Conservation (phyloP, 2,888 invertebrate species). For the Archips xylosteana region DNA sequence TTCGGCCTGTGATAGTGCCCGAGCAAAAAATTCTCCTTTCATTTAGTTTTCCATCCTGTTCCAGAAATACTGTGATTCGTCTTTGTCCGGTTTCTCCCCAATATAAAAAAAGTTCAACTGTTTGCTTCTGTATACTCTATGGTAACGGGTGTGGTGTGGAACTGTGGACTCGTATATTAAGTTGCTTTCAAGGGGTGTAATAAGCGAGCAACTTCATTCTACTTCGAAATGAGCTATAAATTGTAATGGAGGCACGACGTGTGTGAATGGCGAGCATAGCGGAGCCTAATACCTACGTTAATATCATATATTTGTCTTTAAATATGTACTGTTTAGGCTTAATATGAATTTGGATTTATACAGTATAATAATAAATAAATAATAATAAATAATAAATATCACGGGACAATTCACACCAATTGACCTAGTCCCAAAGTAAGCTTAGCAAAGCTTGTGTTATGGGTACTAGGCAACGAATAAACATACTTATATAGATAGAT, state of each 20-base stretch:
- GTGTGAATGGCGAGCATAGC: slow-evolving; percentile 32
- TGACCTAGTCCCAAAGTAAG: too few species aligned
- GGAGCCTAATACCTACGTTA: slow-evolving; percentile 26
- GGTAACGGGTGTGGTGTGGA: neutral
- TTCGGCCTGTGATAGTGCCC: neutral
- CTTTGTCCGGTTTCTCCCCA: neutral
- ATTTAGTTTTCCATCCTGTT: neutral
- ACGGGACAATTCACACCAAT: too few species aligned
- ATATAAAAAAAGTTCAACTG: neutral
- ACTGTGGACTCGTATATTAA: slow-evolving; percentile 33
- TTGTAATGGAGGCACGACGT: slow-evolving; percentile 34
- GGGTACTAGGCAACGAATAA: too few species aligned
- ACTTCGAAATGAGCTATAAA: slow-evolving; percentile 60
- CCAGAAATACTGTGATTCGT: neutral
- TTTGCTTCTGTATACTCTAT: neutral
- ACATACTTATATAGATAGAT: too few species aligned
- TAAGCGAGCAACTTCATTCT: slow-evolving; percentile 57
- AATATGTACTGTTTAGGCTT: neutral
- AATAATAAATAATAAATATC: too few species aligned
- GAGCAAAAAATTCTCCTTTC: neutral
- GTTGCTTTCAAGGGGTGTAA: slow-evolving; percentile 47
- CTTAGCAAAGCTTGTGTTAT: too few species aligned
- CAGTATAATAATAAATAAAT: too few species aligned
- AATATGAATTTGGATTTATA: neutral
- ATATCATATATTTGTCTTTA: neutral